Evolutionary conservation across 92 coral and sea anemone genomes (phyloP).

Genomic region (Siderastrea siderea): DNA sequence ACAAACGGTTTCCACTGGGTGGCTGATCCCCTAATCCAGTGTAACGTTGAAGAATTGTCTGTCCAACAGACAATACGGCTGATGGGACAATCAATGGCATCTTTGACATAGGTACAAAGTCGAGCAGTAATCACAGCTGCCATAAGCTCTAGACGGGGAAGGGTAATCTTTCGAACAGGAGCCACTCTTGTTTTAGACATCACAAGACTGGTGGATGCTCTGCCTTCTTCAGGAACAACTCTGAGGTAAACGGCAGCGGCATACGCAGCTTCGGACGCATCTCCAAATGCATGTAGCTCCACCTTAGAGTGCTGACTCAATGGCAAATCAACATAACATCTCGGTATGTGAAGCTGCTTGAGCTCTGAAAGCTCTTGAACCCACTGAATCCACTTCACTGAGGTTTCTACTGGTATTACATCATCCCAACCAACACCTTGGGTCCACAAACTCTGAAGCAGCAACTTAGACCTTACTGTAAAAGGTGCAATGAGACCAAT

Average conservation of each 20-base stretch:
- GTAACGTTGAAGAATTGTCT: slow-evolving; percentile 14
- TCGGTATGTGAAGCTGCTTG: slow-evolving; percentile 18
- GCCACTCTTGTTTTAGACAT: slow-evolving; percentile 54
- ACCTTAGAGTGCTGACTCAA: slow-evolving; percentile 12
- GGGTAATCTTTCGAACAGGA: slow-evolving; percentile 46
- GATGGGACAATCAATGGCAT: slow-evolving; percentile 18
- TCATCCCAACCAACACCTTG: slow-evolving; percentile 61
- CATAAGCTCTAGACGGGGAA: slow-evolving; percentile 53
- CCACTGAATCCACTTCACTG: slow-evolving; percentile 37
- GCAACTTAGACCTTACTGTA: slow-evolving; percentile 38
- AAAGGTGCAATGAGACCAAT: slow-evolving; percentile 48
- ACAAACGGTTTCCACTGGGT: slow-evolving; percentile 42
- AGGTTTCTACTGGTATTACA: slow-evolving; percentile 7
- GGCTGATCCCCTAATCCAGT: slow-evolving; percentile 44
- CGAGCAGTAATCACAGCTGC: slow-evolving; percentile 39
- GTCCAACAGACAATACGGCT: slow-evolving; percentile 34
- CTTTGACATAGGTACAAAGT: slow-evolving; percentile 14
- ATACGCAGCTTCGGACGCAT: slow-evolving; percentile 55
- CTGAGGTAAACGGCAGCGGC: slow-evolving; percentile 57
- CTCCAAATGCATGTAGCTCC: slow-evolving; percentile 63
- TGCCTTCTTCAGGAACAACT: slow-evolving; percentile 36
- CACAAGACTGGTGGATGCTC: slow-evolving; percentile 27
- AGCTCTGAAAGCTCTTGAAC: slow-evolving; percentile 27
- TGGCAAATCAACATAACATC: slow-evolving; percentile 37
- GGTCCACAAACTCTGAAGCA: slow-evolving; percentile 57